Conservation (phyloP, 2,113 vertebrate species). For the Hippocampus mohnikei region DNA sequence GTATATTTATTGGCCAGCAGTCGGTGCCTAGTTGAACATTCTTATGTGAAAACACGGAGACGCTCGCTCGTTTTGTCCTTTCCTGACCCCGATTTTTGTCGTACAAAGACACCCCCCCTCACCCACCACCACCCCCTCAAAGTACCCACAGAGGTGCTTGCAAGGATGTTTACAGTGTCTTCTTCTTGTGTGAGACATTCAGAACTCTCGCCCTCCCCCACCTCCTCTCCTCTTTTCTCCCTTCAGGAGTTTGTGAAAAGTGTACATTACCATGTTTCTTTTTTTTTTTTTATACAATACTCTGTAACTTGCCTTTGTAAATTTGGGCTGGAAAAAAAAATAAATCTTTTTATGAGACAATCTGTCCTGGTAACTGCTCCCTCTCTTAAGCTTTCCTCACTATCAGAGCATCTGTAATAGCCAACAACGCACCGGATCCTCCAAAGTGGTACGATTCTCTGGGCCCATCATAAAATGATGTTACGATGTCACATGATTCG, state of each 20-base stretch:
- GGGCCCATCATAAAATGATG: not conserved
- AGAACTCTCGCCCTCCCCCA: conserved; percentile 55
- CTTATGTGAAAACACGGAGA: conserved; percentile 63
- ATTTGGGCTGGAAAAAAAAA: conserved; percentile 88
- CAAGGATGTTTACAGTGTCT: conserved; percentile 83
- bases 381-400: conserved; percentile 18
- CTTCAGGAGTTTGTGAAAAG: conserved; percentile 85
- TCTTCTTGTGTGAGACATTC: conserved; percentile 81
- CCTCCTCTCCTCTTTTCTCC: conserved; percentile 56
- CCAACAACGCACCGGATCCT: not conserved
- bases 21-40: conserved; percentile 72
- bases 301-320: conserved; percentile 94
- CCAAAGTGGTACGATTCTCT: not conserved
- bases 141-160: conserved; percentile 73
- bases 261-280: conserved; percentile 95
- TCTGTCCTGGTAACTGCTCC: conserved; percentile 66
- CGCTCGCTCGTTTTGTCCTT: conserved; percentile 58
- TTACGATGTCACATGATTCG: not conserved
- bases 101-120: conserved; percentile 36
- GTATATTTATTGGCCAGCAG: conserved; percentile 74
- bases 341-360: conserved; percentile 99
- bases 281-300: conserved; percentile 87
- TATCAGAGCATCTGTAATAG: not conserved
- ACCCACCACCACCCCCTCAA: not conserved
- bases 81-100: conserved; percentile 60